Evolutionary conservation across 1,140 invertebrate species (phyloP).

Genomic region (Paraescarpia echinospica): DNA sequence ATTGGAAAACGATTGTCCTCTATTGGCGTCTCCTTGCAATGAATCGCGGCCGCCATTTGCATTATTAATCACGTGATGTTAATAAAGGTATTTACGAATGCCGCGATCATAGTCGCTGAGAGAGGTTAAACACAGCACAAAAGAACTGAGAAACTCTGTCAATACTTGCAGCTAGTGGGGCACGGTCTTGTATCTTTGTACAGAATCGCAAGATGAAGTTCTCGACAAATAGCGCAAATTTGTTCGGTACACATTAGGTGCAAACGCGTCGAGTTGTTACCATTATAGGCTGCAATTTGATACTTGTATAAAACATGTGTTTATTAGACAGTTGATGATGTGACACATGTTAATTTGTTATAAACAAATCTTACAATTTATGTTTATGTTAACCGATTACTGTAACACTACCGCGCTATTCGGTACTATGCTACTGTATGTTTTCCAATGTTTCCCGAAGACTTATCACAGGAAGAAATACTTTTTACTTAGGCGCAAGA

Average conservation of each 20-base stretch:
- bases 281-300: background rate
- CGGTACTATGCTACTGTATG: background rate
- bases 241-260: background rate
- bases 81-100: background rate
- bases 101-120: background rate
- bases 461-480: background rate
- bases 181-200: no score
- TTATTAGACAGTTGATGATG: background rate
- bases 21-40: background rate
- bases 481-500: background rate
- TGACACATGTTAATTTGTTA: background rate
- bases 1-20: slow-evolving; percentile 5
- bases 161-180: background rate
- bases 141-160: background rate
- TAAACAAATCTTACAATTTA: background rate
- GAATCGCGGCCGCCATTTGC: background rate
- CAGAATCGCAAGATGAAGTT: background rate
- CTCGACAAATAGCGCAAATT: background rate
- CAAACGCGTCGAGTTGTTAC: background rate
- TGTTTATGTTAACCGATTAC: background rate
- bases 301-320: background rate
- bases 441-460: background rate
- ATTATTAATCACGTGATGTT: background rate
- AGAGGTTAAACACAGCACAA: background rate
- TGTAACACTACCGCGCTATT: background rate